These are phyloP conservation scores for Enteromius treurensis DNA, from an alignment of 2,797 vertebrate genomes.

Conservation along the genomic window DNA sequence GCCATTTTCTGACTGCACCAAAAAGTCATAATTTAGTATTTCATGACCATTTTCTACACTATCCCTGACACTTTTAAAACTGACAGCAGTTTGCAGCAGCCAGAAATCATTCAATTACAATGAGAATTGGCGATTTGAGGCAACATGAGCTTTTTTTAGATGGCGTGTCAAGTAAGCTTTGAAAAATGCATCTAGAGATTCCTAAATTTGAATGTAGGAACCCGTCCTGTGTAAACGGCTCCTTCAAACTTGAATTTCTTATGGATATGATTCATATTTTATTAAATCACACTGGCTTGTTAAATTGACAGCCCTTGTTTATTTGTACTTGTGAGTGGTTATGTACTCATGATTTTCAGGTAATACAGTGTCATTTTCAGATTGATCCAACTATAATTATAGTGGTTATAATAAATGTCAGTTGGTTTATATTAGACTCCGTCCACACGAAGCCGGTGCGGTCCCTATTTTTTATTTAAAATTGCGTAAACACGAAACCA, in stretches of 20 bases:
- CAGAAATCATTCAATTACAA: conserved; percentile 11
- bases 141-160: conserved; percentile 3
- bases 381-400: no score
- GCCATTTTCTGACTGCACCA: not conserved
- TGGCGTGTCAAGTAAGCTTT: not conserved
- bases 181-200: not conserved
- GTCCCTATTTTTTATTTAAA: no score
- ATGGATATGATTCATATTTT: not conserved
- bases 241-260: conserved; percentile 1
- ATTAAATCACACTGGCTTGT: not conserved
- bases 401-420: no score
- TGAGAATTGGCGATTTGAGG: not conserved
- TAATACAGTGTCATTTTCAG: not conserved
- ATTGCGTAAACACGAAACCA: no score
- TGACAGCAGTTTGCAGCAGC: not conserved
- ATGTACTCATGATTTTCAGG: not conserved
- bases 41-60: not conserved
- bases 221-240: not conserved
- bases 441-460: no score
- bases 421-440: no score
- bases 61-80: not conserved
- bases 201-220: not conserved
- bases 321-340: not conserved
- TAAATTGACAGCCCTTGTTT: not conserved
- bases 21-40: conserved; percentile 13